Evolutionary conservation across 2,113 vertebrate species (phyloP).

Genomic region (Salvelinus namaycush): DNA sequence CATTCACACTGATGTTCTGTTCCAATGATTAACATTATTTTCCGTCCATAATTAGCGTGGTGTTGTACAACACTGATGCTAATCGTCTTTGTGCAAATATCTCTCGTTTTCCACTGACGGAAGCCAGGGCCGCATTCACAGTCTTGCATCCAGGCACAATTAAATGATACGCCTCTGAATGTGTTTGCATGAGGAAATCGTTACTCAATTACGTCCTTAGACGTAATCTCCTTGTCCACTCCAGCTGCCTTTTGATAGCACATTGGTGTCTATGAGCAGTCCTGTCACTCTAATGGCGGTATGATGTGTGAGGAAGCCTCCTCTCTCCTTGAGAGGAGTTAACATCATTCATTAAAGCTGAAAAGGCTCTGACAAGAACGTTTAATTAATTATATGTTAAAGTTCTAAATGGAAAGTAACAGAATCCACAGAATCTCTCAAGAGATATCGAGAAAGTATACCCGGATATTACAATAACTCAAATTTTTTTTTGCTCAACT

Average conservation of each 20-base stretch:
- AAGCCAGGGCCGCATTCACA: not conserved
- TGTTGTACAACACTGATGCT: not conserved
- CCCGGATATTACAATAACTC: conserved; percentile 21
- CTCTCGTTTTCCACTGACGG: not conserved
- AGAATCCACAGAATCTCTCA: conserved; percentile 53
- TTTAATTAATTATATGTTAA: conserved; percentile 60
- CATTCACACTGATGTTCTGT: not conserved
- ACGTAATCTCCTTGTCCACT: not conserved
- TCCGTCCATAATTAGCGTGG: conserved; percentile 12
- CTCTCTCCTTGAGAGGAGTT: conserved; percentile 28
- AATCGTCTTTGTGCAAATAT: conserved; percentile 20
- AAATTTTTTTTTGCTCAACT: not conserved
- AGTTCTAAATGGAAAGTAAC: conserved; percentile 43
- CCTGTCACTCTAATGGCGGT: not conserved
- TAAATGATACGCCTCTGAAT: conserved; percentile 17
- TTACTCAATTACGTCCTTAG: not conserved
- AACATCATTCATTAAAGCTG: conserved; percentile 58
- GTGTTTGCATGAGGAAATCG: not conserved
- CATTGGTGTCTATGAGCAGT: not conserved
- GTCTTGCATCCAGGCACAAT: conserved; percentile 9
- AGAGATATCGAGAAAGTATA: conserved; percentile 44
- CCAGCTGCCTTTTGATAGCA: not conserved
- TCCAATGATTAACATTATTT: not conserved
- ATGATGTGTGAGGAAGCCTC: not conserved
- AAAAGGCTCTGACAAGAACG: conserved; percentile 49